Evolutionary conservation across 2,113 vertebrate genomes (phyloP).

Genomic region (Strix aluco): DNA sequence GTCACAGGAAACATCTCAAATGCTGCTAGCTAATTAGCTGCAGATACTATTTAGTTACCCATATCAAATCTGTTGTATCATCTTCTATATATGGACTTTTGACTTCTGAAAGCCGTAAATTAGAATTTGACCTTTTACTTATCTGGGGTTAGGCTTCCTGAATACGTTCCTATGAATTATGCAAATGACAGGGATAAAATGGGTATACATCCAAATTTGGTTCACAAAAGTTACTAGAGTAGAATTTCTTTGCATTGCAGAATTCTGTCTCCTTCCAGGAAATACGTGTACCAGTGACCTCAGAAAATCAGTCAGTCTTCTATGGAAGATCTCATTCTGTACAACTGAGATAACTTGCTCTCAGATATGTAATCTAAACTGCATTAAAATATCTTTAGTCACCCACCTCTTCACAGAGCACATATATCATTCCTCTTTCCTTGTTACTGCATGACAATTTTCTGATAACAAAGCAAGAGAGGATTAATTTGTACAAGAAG

Average conservation of each 20-base stretch:
- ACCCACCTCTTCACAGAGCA: neutral
- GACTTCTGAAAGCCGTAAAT: neutral
- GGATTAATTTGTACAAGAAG: neutral
- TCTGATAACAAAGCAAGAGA: neutral
- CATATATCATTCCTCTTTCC: neutral
- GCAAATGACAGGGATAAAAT: neutral
- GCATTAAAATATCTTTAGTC: neutral
- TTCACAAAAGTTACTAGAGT: neutral
- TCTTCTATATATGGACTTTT: neutral
- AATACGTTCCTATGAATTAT: neutral
- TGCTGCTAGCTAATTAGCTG: neutral
- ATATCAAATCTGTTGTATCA: neutral
- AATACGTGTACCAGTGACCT: neutral
- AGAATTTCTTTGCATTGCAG: neutral
- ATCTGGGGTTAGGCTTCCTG: neutral
- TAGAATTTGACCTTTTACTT: neutral
- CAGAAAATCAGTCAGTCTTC: neutral
- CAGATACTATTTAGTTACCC: neutral
- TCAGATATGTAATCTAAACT: neutral
- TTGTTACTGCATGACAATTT: neutral
- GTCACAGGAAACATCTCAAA: neutral
- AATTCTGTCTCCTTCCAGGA: neutral
- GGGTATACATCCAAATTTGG: neutral
- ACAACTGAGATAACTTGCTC: neutral
- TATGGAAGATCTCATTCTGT: neutral